phyloP scores from a whole-genome alignment of 2,113 vertebrate species.

The Apistogramma diplotaenia region DNA sequence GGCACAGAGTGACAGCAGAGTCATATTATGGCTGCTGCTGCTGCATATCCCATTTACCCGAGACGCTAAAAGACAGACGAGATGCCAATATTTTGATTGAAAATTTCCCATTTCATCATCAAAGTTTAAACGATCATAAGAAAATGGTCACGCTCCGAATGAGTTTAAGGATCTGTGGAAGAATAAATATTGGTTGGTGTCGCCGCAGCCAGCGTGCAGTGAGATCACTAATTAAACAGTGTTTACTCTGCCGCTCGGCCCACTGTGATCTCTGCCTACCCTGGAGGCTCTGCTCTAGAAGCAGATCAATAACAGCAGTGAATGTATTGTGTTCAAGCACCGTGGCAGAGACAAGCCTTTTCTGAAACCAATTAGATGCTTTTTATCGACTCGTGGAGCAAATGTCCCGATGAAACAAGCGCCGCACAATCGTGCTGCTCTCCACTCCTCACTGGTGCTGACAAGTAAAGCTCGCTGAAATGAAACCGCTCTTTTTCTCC shows the following conservation, averaged over 20 bases:
- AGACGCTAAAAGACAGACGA: background rate
- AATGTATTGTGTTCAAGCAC: constrained; percentile 51
- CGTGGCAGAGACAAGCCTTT: constrained; percentile 30
- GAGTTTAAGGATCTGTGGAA: background rate
- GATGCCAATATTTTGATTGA: background rate
- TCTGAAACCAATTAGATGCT: constrained; percentile 62
- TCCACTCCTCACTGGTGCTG: background rate
- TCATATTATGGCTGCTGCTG: background rate
- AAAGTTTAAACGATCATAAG: background rate
- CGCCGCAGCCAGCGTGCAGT: background rate
- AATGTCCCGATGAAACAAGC: constrained; percentile 27
- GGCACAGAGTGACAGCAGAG: background rate
- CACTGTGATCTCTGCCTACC: constrained; percentile 32
- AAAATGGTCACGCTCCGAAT: background rate
- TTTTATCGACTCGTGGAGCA: constrained; percentile 49
- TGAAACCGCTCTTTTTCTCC: background rate
- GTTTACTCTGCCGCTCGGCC: constrained; percentile 41
- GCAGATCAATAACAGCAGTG: constrained; percentile 57
- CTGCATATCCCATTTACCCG: background rate
- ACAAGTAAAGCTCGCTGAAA: constrained; percentile 5
- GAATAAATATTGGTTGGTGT: background rate
- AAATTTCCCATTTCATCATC: background rate
- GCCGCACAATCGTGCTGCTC: background rate
- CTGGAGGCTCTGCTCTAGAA: constrained; percentile 24
- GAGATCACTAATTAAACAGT: constrained; percentile 49